Conservation (phyloP, 2,797 vertebrate genomes). For the Okamejei kenojei region DNA sequence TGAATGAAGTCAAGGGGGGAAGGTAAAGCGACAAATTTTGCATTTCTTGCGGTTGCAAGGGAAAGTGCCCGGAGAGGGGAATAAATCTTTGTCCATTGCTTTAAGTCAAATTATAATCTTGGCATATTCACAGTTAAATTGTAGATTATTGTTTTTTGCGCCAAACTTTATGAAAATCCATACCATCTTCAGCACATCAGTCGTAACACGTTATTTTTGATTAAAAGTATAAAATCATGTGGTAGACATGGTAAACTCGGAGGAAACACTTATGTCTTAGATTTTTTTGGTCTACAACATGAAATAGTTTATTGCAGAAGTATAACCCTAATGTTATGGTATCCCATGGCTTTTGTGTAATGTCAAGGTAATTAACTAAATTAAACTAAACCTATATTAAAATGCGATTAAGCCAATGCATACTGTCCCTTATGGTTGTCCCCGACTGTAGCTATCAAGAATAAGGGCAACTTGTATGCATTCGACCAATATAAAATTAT, state of each 20-base stretch:
- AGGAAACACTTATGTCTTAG: not conserved
- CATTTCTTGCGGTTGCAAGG: no score
- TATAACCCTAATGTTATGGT: not conserved
- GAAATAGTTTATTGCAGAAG: not conserved
- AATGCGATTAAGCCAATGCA: not conserved
- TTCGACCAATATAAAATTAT: not conserved
- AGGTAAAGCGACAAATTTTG: no score
- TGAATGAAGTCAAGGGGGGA: no score
- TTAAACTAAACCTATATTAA: not conserved
- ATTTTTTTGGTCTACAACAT: not conserved
- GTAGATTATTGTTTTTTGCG: not conserved
- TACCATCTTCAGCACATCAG: not conserved
- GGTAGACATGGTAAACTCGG: not conserved
- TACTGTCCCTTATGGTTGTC: not conserved
- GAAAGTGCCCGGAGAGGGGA: not conserved
- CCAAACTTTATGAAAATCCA: not conserved
- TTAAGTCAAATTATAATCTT: not conserved
- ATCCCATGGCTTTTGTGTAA: not conserved
- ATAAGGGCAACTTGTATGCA: not conserved
- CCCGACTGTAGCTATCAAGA: not conserved
- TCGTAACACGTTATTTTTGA: not conserved
- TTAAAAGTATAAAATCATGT: not conserved
- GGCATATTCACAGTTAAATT: not conserved
- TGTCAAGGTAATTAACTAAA: not conserved
- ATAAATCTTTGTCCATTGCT: not conserved